Percentiles rank a stretch among this genome's conserved stretches.
Conservation (phyloP, 2,888 invertebrate species). For the Parelbella ahira region DNA sequence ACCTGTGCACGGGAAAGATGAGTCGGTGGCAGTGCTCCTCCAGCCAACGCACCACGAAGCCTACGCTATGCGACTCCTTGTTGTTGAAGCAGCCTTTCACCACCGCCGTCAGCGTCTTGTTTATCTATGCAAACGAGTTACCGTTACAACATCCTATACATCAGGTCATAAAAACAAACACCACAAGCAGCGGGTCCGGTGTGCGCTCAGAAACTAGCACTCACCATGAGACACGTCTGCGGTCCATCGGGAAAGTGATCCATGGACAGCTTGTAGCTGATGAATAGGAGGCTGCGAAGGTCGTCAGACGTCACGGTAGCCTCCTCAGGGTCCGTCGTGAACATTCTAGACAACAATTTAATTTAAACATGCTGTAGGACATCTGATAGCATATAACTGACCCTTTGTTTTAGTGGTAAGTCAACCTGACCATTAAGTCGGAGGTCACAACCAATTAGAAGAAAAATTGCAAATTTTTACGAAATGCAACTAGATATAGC, state of each 20-base stretch:
- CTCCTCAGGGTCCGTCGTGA: conserved; percentile 74
- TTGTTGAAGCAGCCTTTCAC: conserved; percentile 90
- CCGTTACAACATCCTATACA: too few species aligned
- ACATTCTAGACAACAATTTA: conserved; percentile 81
- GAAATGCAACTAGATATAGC: too few species aligned
- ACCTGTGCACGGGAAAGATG: conserved; percentile 88
- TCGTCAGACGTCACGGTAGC: conserved; percentile 82
- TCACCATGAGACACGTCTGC: conserved; percentile 81
- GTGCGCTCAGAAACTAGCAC: too few species aligned
- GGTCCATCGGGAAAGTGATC: conserved; percentile 87
- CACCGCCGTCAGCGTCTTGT: conserved; percentile 86
- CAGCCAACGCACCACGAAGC: conserved; percentile 91
- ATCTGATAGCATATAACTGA: too few species aligned
- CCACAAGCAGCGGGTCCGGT: too few species aligned
- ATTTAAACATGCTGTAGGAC: too few species aligned
- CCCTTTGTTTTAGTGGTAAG: too few species aligned
- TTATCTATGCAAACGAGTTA: conserved; percentile 81
- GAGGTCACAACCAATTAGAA: too few species aligned
- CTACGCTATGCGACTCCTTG: conserved; percentile 86
- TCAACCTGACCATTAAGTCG: too few species aligned
- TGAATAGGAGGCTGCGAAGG: conserved; percentile 84
- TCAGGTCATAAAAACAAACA: too few species aligned
- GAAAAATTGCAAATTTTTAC: too few species aligned
- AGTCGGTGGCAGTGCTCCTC: conserved; percentile 88
- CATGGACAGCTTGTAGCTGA: conserved; percentile 89